These are phyloP conservation scores for Carlito syrichta DNA, from an alignment of 2,113 vertebrate genomes.

Conservation along the genomic window DNA sequence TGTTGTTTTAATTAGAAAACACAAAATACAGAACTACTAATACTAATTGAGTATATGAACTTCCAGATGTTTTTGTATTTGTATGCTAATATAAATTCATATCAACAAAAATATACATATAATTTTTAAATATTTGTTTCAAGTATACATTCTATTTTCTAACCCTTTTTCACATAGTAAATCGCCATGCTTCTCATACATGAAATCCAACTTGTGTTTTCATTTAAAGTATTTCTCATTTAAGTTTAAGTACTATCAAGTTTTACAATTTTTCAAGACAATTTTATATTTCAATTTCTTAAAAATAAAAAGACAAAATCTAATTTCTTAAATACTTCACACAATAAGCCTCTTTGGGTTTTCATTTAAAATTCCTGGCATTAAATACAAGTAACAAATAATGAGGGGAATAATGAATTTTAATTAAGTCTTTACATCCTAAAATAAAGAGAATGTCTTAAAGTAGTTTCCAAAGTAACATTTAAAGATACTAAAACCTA, in stretches of 20 bases:
- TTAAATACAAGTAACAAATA: not conserved
- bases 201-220: not conserved
- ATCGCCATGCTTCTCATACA: not conserved
- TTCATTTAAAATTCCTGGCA: constrained; percentile 29
- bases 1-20: not conserved
- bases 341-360: constrained; percentile 1
- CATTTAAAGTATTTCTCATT: not conserved
- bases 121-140: not conserved
- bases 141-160: not conserved
- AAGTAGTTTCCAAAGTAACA: not conserved
- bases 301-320: not conserved
- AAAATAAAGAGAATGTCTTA: not conserved
- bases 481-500: constrained; percentile 3
- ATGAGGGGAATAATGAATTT: not conserved
- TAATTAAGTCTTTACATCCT: constrained; percentile 1
- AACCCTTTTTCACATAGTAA: not conserved
- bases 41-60: not conserved
- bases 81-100: not conserved
- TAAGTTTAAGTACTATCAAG: not conserved
- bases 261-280: constrained; percentile 13
- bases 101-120: not conserved
- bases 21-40: not conserved
- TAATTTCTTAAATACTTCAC: not conserved
- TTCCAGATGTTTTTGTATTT: not conserved
- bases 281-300: not conserved